These are phyloP conservation scores for Montipora capricornis DNA, from an alignment of 64 coral and sea anemone species.

Conservation along the genomic window DNA sequence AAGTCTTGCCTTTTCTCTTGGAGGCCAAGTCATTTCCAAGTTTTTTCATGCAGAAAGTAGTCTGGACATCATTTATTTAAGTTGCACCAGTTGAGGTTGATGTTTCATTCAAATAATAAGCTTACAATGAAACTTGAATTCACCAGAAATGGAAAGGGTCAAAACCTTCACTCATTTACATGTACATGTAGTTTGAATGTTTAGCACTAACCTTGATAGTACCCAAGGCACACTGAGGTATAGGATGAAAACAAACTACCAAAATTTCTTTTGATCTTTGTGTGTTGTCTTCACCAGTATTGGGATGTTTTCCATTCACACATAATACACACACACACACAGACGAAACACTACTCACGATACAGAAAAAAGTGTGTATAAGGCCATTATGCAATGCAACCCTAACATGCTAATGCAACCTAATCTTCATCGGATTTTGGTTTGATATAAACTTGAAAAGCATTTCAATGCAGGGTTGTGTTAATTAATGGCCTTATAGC, in stretches of 20 bases:
- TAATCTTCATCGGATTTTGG: background rate
- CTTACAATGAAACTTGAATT: background rate
- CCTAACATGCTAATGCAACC: background rate
- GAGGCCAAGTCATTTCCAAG: conserved; percentile 39
- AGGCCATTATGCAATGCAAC: background rate
- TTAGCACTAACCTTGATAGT: background rate
- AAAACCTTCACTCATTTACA: conserved; percentile 8
- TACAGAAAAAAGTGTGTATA: background rate
- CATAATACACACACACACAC: background rate
- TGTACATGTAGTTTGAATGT: background rate
- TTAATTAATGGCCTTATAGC: background rate
- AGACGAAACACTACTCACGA: background rate
- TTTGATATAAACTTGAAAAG: no score
- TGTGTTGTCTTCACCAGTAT: background rate
- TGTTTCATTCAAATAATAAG: background rate
- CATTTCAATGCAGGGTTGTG: background rate
- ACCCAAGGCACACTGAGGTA: background rate
- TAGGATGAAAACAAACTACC: background rate
- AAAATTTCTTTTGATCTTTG: background rate
- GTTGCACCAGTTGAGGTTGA: background rate
- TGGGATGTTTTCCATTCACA: background rate
- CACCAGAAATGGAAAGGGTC: background rate
- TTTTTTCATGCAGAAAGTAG: conserved; percentile 13
- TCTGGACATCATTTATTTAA: background rate
- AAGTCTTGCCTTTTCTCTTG: background rate